These are phyloP conservation scores for Craterocephalus amniculus DNA, from an alignment of 2,797 vertebrate genomes.

Conservation along the genomic window DNA sequence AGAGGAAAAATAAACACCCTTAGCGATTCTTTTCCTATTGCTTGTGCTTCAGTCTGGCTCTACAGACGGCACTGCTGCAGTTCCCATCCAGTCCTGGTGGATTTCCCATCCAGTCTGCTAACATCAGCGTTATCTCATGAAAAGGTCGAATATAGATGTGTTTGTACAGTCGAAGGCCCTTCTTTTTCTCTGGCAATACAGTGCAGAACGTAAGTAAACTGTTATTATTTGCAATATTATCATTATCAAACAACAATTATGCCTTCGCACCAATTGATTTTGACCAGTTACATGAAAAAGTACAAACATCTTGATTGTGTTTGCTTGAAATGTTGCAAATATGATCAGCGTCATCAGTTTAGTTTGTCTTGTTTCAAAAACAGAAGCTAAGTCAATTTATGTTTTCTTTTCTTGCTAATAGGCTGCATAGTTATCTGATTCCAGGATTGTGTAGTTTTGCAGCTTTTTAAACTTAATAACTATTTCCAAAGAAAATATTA, in stretches of 20 bases:
- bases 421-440: not conserved
- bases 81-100: constrained; percentile 18
- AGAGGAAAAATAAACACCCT: constrained; percentile 79
- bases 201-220: not conserved
- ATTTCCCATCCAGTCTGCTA: constrained; percentile 23
- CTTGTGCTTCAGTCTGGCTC: constrained; percentile 55
- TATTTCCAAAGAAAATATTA: constrained; percentile 28
- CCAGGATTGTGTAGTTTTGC: not conserved
- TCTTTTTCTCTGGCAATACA: constrained; percentile 1
- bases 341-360: not conserved
- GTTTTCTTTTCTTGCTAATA: not conserved
- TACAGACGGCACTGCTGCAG: constrained; percentile 38
- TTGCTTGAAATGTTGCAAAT: not conserved
- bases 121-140: constrained; percentile 36
- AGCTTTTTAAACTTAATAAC: not conserved
- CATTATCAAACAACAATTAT: not conserved
- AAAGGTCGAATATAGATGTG: constrained; percentile 47
- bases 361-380: not conserved
- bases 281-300: too few relatives aligned
- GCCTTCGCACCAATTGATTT: not conserved
- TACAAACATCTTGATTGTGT: not conserved
- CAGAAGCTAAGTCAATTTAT: not conserved
- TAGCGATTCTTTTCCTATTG: constrained; percentile 50
- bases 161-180: constrained; percentile 45
- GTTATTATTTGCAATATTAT: not conserved